These are phyloP conservation scores for Ellobius talpinus DNA, from an alignment of 2,113 vertebrate genomes.

Conservation along the genomic window DNA sequence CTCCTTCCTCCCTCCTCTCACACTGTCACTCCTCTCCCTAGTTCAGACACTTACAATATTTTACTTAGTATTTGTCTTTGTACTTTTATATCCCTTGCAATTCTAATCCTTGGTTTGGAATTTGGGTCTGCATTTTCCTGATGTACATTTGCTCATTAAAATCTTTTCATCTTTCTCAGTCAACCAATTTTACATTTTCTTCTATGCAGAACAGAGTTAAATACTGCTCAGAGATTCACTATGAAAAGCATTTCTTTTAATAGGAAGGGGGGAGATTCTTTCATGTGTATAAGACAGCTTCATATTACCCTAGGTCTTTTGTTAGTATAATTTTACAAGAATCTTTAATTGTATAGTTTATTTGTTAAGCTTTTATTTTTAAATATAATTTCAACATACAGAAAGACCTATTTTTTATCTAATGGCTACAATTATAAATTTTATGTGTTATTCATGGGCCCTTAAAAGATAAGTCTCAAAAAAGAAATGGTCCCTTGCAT, in stretches of 20 bases:
- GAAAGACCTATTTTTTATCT: conserved; percentile 2
- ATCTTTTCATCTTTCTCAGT: neutral
- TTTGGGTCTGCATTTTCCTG: neutral
- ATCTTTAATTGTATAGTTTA: neutral
- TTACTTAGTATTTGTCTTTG: neutral
- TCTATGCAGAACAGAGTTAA: neutral
- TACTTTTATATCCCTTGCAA: neutral
- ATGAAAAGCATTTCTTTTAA: conserved; percentile 26
- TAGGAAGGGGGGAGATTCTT: neutral
- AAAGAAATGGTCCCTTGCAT: neutral
- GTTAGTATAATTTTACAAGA: neutral
- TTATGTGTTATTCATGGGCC: neutral
- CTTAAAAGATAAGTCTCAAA: neutral
- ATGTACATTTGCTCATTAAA: neutral
- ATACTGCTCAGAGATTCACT: neutral
- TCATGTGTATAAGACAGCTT: neutral
- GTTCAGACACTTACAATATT: neutral
- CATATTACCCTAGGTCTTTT: neutral
- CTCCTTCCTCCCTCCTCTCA: neutral
- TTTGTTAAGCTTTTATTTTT: conserved; percentile 26
- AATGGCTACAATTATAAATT: neutral
- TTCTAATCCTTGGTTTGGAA: neutral
- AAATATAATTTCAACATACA: neutral
- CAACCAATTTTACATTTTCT: neutral
- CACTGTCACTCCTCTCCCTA: neutral